Evolutionary conservation across 1,140 invertebrate genomes (phyloP).

Genomic region (Rhopalosiphum padi): DNA sequence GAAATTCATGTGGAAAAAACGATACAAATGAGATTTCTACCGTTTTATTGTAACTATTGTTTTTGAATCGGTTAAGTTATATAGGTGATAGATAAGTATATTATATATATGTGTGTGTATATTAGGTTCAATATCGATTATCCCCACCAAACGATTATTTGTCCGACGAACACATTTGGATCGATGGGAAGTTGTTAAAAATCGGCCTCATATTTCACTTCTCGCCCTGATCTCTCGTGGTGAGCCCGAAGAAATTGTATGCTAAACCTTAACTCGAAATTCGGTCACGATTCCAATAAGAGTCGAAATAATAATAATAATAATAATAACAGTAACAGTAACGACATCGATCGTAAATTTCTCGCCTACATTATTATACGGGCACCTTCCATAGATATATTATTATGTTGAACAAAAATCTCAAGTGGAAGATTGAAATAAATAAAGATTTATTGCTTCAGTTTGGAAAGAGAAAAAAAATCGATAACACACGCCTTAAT

Average conservation of each 20-base stretch:
- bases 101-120: background rate
- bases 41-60: background rate
- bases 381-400: background rate
- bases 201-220: background rate
- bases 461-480: background rate
- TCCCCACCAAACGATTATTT: background rate
- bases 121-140: background rate
- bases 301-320: background rate
- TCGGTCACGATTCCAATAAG: constrained; percentile 11
- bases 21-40: background rate
- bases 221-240: background rate
- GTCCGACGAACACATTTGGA: background rate
- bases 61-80: background rate
- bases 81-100: background rate
- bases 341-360: background rate
- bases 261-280: background rate
- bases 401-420: background rate
- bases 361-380: background rate
- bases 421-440: background rate
- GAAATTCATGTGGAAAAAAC: background rate
- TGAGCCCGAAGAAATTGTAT: background rate
- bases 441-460: background rate
- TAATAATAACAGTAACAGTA: background rate
- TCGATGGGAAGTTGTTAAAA: background rate
- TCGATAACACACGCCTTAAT: background rate